These are phyloP conservation scores for Cecropterus lyciades DNA, from an alignment of 1,140 invertebrate genomes.

Conservation along the genomic window DNA sequence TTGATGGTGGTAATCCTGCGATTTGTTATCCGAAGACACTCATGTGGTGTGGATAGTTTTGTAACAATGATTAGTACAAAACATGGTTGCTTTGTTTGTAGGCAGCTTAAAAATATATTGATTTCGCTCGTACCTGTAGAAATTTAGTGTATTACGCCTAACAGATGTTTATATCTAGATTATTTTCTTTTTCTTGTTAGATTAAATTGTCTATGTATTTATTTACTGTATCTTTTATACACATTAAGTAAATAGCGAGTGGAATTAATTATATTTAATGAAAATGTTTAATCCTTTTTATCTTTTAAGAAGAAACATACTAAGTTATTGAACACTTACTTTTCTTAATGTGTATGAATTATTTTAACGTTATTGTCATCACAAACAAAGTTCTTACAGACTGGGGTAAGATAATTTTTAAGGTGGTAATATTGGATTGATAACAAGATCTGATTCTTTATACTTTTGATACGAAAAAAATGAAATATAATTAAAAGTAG, in stretches of 20 bases:
- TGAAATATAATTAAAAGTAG: constrained; percentile 3
- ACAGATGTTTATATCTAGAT: constrained; percentile 43
- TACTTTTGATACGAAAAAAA: constrained; percentile 13
- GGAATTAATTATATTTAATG: background rate
- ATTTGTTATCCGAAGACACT: background rate
- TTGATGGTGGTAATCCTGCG: constrained; percentile 1
- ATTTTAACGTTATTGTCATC: constrained; percentile 13
- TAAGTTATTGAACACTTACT: background rate
- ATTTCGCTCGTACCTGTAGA: constrained; percentile 62
- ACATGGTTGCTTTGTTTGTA: constrained; percentile 42
- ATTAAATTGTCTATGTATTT: constrained; percentile 21
- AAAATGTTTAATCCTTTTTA: background rate
- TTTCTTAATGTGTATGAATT: constrained; percentile 31
- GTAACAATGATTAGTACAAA: constrained; percentile 63
- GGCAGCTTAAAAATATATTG: constrained; percentile 53
- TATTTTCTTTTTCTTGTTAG: constrained; percentile 32
- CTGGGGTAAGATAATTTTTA: background rate
- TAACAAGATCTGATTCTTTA: constrained; percentile 21
- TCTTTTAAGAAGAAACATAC: background rate
- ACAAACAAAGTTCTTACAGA: constrained; percentile 15
- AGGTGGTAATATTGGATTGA: background rate
- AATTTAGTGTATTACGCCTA: constrained; percentile 46
- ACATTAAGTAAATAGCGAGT: constrained; percentile 18
- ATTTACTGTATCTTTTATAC: constrained; percentile 25
- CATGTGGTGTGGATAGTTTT: constrained; percentile 18